Percentiles rank a stretch among this genome's conserved stretches.
These are phyloP conservation scores for Octopus bimaculoides DNA, from an alignment of 1,140 invertebrate species.

Conservation along the genomic window DNA sequence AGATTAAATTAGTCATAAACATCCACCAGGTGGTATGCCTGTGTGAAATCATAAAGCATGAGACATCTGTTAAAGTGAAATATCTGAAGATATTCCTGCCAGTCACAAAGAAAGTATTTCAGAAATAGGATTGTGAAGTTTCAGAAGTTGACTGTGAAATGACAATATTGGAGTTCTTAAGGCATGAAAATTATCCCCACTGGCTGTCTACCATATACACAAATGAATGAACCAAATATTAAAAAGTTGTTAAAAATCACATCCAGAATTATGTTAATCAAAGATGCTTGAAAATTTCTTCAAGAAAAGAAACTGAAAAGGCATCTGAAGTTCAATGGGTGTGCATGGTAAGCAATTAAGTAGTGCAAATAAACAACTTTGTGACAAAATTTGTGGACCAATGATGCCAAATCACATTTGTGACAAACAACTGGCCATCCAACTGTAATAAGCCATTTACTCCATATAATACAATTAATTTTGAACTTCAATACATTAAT, in stretches of 20 bases:
- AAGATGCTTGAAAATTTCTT: conserved; percentile 5
- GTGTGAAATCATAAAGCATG: neutral
- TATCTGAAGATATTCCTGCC: neutral
- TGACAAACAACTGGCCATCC: neutral
- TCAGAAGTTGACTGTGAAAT: neutral
- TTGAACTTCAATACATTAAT: neutral
- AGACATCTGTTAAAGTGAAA: neutral
- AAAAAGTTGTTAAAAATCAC: neutral
- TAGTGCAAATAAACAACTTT: neutral
- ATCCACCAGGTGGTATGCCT: neutral
- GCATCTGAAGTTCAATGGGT: neutral
- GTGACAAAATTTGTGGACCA: conserved; percentile 4
- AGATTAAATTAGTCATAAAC: neutral
- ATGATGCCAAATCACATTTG: conserved; percentile 7
- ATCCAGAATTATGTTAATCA: neutral
- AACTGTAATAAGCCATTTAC: conserved; percentile 1
- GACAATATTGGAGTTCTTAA: neutral
- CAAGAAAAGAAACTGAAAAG: neutral
- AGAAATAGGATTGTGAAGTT: neutral
- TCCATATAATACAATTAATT: neutral
- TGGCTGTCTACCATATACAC: conserved; percentile 3
- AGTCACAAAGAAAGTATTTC: conserved; percentile 7
- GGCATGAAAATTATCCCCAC: conserved; percentile 1
- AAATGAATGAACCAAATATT: neutral
- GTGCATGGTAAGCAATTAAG: neutral